Base-by-base conservation (phyloP, 2,888 invertebrate species). In the Clunio marinus region DNA sequence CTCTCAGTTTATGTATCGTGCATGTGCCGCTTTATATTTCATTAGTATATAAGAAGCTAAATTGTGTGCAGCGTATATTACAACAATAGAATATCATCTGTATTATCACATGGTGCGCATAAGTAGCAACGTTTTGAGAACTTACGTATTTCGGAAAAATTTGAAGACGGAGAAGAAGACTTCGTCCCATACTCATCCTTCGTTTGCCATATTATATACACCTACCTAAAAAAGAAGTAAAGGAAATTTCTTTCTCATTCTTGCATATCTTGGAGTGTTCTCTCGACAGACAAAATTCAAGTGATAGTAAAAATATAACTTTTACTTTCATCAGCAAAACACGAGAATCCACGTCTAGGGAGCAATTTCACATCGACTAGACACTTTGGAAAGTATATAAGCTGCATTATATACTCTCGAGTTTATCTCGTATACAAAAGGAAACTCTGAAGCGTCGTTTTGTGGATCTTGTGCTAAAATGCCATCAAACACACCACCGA, bases 31-130 rank as follows among this genome's bases (percentile, higher is more conserved):
- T 20, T n/a, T 59, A 35, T 45, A 41, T 63, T 17, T 22, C 13
- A 41, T 7, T 22, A 37, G 51, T 66, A 66, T 15, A 66, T 66
- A 45, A 22, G 24, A 37, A 62, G 2, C 17, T 15, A 63, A 32
- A 32, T 24, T 35, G 46, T 66, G 51, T 51, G 46, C 24, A 41
- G 13, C 27, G 24, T 41, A 68, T 27, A 68, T 58, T 68, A 68
- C 58, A 45, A 68, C 68, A 68, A 68, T 68, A 68, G 58, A 58
- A 45, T 20, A 68, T 58, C 68, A 68, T 58, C 66, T 66, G 66
- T 66, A 35, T 55, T 57, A 68, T 68, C 68, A 68, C 68, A 68
- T 68, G 68, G 68, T 68, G 68, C 68, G 68, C 68, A 67, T 55
- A 58, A 68, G 68, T 58, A 57, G 58, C 58, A 68, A 68, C 58